Conservation (phyloP, 2,797 vertebrate genomes). For the Sphaeramia orbicularis region DNA sequence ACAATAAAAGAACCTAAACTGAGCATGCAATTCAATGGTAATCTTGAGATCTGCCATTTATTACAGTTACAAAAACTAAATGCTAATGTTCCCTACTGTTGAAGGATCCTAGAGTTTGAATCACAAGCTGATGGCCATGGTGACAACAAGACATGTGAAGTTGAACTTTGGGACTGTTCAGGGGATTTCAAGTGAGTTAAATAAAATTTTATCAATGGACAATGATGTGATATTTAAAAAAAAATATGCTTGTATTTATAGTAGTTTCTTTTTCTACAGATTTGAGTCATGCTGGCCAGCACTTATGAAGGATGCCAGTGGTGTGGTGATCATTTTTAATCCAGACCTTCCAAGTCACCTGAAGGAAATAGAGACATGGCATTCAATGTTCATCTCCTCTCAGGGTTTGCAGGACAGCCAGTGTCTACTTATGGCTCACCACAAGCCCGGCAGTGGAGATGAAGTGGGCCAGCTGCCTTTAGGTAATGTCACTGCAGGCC, state of each 20-base stretch:
- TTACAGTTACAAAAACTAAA: neutral
- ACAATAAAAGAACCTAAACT: too few species aligned
- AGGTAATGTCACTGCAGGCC: slow-evolving; percentile 78
- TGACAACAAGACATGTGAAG: slow-evolving; percentile 87
- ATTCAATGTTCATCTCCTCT: slow-evolving; percentile 91
- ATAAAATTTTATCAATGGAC: neutral
- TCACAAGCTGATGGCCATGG: slow-evolving; percentile 81
- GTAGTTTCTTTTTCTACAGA: slow-evolving; percentile 71
- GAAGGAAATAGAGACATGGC: slow-evolving; percentile 93
- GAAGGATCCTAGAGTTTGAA: slow-evolving; percentile 96
- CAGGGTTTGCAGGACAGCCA: slow-evolving; percentile 90
- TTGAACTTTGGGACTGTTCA: slow-evolving; percentile 97
- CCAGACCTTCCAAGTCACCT: slow-evolving; percentile 92
- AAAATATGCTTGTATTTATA: too few species aligned
- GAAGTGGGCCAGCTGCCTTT: slow-evolving; percentile 82
- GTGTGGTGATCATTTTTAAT: slow-evolving; percentile 94
- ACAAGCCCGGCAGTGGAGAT: slow-evolving; percentile 90
- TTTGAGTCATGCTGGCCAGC: slow-evolving; percentile 98
- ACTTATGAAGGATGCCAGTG: slow-evolving; percentile 91
- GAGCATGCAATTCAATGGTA: neutral
- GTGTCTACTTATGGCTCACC: slow-evolving; percentile 94
- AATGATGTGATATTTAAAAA: too few species aligned
- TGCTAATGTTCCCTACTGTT: slow-evolving; percentile 24
- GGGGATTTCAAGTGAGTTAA: slow-evolving; percentile 92
- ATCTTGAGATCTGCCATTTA: neutral